A percentile compares a stretch with the other conserved stretches of the same genome.
phyloP scores from a whole-genome alignment of 2,113 vertebrate genomes.

The Vimba vimba region DNA sequence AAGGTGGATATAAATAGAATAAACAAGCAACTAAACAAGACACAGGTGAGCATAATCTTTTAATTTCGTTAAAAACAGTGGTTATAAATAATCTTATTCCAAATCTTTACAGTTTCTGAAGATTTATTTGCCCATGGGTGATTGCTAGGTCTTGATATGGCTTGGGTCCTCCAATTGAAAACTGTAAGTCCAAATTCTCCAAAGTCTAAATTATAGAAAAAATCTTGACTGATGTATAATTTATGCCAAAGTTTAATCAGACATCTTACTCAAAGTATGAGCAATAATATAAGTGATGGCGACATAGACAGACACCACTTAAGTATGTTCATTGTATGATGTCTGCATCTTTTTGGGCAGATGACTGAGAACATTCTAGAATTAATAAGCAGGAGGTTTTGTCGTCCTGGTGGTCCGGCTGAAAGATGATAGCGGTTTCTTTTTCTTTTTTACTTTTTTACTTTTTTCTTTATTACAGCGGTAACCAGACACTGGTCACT shows the following conservation, averaged over 20 bases:
- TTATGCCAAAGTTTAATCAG: neutral
- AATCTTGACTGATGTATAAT: neutral
- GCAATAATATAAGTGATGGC: neutral
- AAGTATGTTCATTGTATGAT: neutral
- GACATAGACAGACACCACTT: neutral
- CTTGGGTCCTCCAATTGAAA: too few relatives aligned
- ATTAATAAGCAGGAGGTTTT: neutral
- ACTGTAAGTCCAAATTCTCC: too few relatives aligned
- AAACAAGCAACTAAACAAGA: too few relatives aligned
- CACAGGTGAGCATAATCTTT: too few relatives aligned
- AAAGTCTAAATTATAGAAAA: neutral
- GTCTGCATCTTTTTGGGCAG: neutral
- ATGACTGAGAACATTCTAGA: constrained; percentile 6
- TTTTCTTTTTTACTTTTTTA: neutral
- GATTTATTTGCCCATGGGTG: too few relatives aligned
- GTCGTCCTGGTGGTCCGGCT: constrained; percentile 19
- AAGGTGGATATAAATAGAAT: too few relatives aligned
- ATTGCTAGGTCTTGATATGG: too few relatives aligned
- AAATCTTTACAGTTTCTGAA: too few relatives aligned
- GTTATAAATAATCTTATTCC: too few relatives aligned
- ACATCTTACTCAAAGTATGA: neutral
- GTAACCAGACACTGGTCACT: constrained; percentile 47
- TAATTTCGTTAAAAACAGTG: too few relatives aligned
- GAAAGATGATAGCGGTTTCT: constrained; percentile 33
- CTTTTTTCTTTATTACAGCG: constrained; percentile 28